Conservation (phyloP, 53 echinoderm and acorn worm genomes). For the Apostichopus leukothele region DNA sequence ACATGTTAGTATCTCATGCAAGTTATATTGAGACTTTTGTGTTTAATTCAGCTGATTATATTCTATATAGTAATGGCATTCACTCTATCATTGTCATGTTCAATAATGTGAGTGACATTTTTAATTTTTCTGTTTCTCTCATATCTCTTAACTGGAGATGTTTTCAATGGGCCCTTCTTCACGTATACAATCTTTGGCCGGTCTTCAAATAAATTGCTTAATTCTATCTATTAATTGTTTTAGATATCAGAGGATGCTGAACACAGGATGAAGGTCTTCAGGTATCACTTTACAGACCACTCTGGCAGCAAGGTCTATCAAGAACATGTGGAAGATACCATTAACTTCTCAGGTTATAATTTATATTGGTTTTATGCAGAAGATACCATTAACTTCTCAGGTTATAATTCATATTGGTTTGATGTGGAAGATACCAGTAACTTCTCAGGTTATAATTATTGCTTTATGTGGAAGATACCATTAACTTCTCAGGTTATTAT, state of each 20-base stretch:
- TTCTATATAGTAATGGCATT: too few species aligned
- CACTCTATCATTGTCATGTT: too few species aligned
- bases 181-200: too few species aligned
- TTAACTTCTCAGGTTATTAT: conserved; percentile 61
- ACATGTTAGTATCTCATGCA: not conserved
- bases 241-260: conserved; percentile 77
- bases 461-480: conserved; percentile 44
- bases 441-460: too few species aligned
- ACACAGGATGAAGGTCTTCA: conserved; percentile 69
- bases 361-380: conserved; percentile 8
- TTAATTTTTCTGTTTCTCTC: not conserved
- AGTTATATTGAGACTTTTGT: too few species aligned
- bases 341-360: conserved; percentile 62
- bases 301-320: conserved; percentile 61
- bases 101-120: not conserved
- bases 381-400: conserved; percentile 63
- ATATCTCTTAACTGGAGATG: not conserved
- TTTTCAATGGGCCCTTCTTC: too few species aligned
- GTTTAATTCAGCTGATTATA: too few species aligned
- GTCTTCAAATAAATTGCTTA: too few species aligned
- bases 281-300: conserved; percentile 77
- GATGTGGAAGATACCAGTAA: conserved; percentile 51
- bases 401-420: conserved; percentile 11
- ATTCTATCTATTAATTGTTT: not conserved
- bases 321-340: conserved; percentile 49